Evolutionary conservation across 2,113 vertebrate genomes (phyloP), one percentile per base, ranked within the genome.

Genomic region (Pongo pygmaeus): DNA sequence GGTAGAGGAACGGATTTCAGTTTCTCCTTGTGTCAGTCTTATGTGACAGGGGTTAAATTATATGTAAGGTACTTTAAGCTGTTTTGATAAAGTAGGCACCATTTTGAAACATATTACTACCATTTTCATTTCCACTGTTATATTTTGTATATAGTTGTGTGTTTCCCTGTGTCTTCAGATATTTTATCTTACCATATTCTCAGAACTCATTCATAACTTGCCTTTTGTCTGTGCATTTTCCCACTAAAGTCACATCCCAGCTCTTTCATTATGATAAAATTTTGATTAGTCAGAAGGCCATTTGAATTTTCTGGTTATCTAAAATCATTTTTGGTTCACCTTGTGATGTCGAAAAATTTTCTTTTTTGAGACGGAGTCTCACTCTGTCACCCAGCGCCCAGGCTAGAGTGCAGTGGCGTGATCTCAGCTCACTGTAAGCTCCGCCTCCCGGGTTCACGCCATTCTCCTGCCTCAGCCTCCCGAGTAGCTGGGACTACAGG

Each of bases 261-360:
- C 57, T 59, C 52, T 59, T 97, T 92, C 5, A 38, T 17, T 52
- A 4, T 75, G 79, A 43, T 87, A 89, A 93, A 50, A 94, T 89
- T 97, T 81, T 55, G 52, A 81, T 96, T 91, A 93, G 32, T n/a
- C 40, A 93, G 84, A 84, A 96, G 79, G 52, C 46, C 87, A 92
- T 77, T 87, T 95, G 61, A 86, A 81, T 93, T 96, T 97, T 93
- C 70, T 67, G 81, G 64, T 94, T 90, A 64, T 84, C 90, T 95
- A 74, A 96, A 94, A 74, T 92, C 50, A 48, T 87, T 94, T 96
- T 90, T 92, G 72, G 50, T 72, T 97, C 23, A 48, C 46, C 25
- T 91, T 22, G 61, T 94, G 5, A 59, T 93, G 74, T 91, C 57
- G 67, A 95, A 94, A 81, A 57, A 4, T 92, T 91, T 97, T 84